Evolutionary conservation across 2,113 vertebrate genomes (phyloP), one percentile per base, ranked within the genome.

Genomic region (Rhizomys pruinosus): DNA sequence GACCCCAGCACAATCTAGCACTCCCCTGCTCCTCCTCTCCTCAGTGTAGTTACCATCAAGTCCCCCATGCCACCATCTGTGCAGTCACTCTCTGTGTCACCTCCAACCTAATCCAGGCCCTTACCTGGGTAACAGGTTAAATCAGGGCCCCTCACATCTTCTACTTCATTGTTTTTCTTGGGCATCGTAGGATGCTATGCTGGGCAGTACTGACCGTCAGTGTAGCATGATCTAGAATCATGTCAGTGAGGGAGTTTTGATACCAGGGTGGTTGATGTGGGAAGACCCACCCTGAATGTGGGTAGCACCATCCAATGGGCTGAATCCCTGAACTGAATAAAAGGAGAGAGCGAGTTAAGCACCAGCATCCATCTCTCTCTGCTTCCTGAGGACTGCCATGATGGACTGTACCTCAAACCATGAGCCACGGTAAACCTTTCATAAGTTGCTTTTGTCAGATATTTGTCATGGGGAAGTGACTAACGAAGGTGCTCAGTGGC

Each of bases 1-100:
- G 47, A 52, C 63, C 13, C 25, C 7, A 12, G 20, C 6, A 9
- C 27, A 29, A 23, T 39, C 44, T 59, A 3, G 10, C 69, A 17
- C 22, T 7, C 3, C 55, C 4, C 2, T 34, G 4, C 2, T 4
- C 55, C 1, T 7, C 2, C 44, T 37, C 55, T 66, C 52, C n/a
- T 32, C 34, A 1, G 0, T 47, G 3, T 1, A 3, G 39, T 16
- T 20, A 12, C n/a, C 0, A 2, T 5, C 19, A 1, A 9, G 8
- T 1, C 5, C 44, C 12, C 47, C 4, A 0, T 1, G 2, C n/a
- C 11, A 1, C 15, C 8, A 37, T 42, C 59, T 25, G 8, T 1
- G 52, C 3, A 4, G 6, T 69, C 23, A 2, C 34, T 44, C 71
- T 39, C 34, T 1, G 32, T 52, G 61, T 55, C 39, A 32, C 27